Percentiles rank a stretch among this genome's conserved stretches.
These are phyloP conservation scores for Clunio marinus DNA, from an alignment of 2,888 invertebrate species.

Conservation along the genomic window DNA sequence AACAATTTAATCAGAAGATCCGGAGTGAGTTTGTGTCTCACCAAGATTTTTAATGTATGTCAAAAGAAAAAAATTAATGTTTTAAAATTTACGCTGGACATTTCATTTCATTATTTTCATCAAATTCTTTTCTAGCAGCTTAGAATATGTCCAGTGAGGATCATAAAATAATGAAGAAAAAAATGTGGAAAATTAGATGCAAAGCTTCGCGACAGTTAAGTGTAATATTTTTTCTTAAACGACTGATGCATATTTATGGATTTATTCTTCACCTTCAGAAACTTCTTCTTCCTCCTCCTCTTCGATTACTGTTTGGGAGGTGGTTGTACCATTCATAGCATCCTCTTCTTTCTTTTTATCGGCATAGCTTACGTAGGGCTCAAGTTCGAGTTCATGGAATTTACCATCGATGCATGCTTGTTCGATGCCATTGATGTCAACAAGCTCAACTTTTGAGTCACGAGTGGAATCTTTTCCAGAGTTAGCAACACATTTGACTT, in stretches of 20 bases:
- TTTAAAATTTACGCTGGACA: no score
- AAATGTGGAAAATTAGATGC: not conserved
- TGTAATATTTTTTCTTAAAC: not conserved
- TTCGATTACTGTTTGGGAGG: constrained; percentile 7
- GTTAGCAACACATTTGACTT: constrained; percentile 46
- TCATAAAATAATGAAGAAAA: not conserved
- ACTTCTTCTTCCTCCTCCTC: constrained; percentile 30
- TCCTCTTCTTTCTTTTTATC: constrained; percentile 38
- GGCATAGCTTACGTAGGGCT: constrained; percentile 35
- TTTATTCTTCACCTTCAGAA: constrained; percentile 42
- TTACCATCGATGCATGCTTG: constrained; percentile 36
- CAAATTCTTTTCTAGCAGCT: no score
- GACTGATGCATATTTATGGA: not conserved
- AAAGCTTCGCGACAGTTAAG: not conserved
- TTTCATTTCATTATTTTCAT: no score
- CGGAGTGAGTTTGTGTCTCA: no score
- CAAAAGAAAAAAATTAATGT: no score
- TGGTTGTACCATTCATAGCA: constrained; percentile 16
- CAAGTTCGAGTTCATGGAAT: constrained; percentile 27
- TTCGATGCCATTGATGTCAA: constrained; percentile 42
- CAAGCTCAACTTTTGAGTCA: constrained; percentile 46
- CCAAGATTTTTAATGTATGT: no score
- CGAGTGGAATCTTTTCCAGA: constrained; percentile 40
- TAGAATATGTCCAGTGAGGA: no score
- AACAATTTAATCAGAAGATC: no score